Evolutionary conservation across 2,797 vertebrate species (phyloP), one percentile per base, ranked within the genome.

Genomic region (Mus spretus): DNA sequence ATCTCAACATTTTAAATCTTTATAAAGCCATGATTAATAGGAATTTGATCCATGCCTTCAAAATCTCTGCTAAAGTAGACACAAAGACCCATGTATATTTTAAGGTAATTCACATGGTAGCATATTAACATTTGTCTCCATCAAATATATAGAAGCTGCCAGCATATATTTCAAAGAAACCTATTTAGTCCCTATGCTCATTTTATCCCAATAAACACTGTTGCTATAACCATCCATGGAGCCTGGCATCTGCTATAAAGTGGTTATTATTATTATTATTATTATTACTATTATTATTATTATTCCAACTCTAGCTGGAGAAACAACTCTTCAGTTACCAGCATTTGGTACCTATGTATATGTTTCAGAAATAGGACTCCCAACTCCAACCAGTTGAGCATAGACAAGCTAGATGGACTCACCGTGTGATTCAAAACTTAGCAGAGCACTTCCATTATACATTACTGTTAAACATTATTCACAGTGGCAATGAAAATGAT

Each of bases 21-120:
- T 28, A 20, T 59, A 37, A 82, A 0, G 34, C 13, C 19, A n/a
- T 0, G 47, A 55, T 57, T 2, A 22, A 19, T 24, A 74, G 24
- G 24, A 50, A n/a, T 61, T 59, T 89, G 55, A 59, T 65, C 47
- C 26, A 37, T 28, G 24, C 1, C 17, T 34, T 67, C 55, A 31
- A 34, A n/a, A 40, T 47, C 9, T 34, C 79, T 75, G 2, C 57
- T 81, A 22, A 79, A n/a, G 0, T 22, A 28, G n/a, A 81, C 26
- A 44, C 6, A 65, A 85, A 89, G 2, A 63, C 31, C 12, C 14
- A 17, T 15, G 31, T 65, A 57, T 88, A 4, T 63, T 96, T 91
- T 79, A 75, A 87, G 50, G 37, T 22, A 85, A 89, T 81, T 95
- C 40, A 93, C 14, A 37, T 13, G 89, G 37, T 5, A 89, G 34